phyloP scores from a whole-genome alignment of 92 coral and sea anemone genomes.

The Palythoa grandiflora region DNA sequence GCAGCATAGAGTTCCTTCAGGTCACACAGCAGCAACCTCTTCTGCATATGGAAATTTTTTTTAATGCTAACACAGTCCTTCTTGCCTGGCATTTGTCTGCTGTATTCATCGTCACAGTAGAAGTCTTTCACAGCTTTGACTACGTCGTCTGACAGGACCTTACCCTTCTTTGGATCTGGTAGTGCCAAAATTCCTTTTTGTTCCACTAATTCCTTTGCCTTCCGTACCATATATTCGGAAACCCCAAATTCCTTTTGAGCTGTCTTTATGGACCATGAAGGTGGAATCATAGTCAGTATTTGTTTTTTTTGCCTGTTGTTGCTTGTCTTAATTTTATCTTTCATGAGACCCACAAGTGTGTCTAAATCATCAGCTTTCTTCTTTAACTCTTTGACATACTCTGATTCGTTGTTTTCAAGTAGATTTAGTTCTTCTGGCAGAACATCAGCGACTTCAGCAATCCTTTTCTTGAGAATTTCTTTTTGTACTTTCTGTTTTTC shows the following conservation, averaged over 20 bases:
- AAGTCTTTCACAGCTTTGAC: constrained; percentile 18
- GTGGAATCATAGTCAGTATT: constrained; percentile 47
- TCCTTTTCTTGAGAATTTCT: too few relatives aligned
- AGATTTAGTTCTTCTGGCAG: too few relatives aligned
- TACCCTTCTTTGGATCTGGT: constrained; percentile 33
- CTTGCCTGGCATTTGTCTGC: constrained; percentile 51
- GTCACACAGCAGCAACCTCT: constrained; percentile 45
- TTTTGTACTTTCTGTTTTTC: too few relatives aligned
- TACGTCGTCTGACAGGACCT: neutral
- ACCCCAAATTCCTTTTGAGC: constrained; percentile 45
- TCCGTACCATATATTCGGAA: constrained; percentile 45
- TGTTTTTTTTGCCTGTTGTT: constrained; percentile 26
- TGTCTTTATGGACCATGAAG: constrained; percentile 37
- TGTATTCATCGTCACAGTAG: neutral
- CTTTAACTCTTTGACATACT: too few relatives aligned
- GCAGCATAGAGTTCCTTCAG: constrained; percentile 47
- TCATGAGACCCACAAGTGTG: too few relatives aligned
- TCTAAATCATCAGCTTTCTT: too few relatives aligned
- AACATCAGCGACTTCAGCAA: too few relatives aligned
- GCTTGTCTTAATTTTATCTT: neutral
- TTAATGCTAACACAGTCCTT: constrained; percentile 34
- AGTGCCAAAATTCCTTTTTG: constrained; percentile 32
- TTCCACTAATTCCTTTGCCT: constrained; percentile 44
- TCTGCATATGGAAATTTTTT: constrained; percentile 40
- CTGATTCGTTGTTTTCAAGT: too few relatives aligned